Conservation (phyloP, 1,140 invertebrate genomes). For the Gonioctena quinquepunctata region DNA sequence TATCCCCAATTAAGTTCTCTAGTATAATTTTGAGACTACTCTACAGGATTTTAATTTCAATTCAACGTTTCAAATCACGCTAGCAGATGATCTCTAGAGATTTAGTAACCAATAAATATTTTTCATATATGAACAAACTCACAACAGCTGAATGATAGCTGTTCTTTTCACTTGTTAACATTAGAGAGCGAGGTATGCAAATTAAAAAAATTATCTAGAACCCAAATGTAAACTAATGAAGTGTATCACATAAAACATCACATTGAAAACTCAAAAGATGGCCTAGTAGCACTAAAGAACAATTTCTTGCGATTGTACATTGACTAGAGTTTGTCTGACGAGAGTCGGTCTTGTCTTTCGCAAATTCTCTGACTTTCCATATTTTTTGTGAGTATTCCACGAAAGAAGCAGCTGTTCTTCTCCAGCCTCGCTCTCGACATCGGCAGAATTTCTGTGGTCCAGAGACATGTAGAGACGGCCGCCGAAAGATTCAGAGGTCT, state of each 20-base stretch:
- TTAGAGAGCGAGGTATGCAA: no score
- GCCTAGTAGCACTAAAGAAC: constrained; percentile 30
- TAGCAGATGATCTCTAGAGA: no score
- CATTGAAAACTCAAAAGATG: background rate
- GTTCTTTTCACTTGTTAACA: no score
- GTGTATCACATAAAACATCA: background rate
- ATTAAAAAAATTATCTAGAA: no score
- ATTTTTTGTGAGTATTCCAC: constrained; percentile 55
- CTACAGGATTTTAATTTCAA: no score
- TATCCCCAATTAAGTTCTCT: no score
- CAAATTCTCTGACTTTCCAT: constrained; percentile 26
- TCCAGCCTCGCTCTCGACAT: constrained; percentile 36
- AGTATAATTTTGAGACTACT: no score
- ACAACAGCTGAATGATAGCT: no score
- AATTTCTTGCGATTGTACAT: constrained; percentile 40
- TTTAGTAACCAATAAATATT: no score
- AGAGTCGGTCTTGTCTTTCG: constrained; percentile 19
- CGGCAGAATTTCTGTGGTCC: constrained; percentile 34
- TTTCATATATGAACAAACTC: no score
- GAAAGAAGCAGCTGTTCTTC: constrained; percentile 60
- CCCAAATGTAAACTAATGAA: no score
- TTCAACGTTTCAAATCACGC: no score
- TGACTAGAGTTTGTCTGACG: constrained; percentile 30
- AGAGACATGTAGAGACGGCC: constrained; percentile 47
- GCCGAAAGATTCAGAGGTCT: constrained; percentile 55